A percentile compares a stretch with the other conserved stretches of the same genome.
Conservation (phyloP, 1,140 invertebrate species). For the Muscidifurax raptorellus region DNA sequence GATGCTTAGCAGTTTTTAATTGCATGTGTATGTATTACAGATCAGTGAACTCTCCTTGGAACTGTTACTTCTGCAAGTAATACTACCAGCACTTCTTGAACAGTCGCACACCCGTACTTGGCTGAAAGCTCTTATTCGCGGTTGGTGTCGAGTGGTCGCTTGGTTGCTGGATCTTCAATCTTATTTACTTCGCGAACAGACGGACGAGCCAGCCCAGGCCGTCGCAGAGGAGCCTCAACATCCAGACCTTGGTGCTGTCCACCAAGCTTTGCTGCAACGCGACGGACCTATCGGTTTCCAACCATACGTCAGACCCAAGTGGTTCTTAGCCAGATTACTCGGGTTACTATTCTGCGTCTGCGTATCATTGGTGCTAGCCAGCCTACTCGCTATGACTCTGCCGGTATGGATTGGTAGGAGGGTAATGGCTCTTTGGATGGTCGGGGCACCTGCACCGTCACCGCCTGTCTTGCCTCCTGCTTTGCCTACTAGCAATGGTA, state of each 20-base stretch:
- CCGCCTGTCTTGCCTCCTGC: conserved; percentile 65
- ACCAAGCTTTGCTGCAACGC: conserved; percentile 87
- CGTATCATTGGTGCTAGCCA: conserved; percentile 88
- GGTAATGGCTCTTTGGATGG: conserved; percentile 90
- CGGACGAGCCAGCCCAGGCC: conserved; percentile 72
- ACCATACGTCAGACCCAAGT: conserved; percentile 89
- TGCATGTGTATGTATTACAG: conserved; percentile 60
- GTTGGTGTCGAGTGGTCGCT: conserved; percentile 93
- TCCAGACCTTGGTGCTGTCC: conserved; percentile 85
- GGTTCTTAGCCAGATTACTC: conserved; percentile 87
- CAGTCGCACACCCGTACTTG: conserved; percentile 96
- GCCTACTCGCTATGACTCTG: conserved; percentile 89
- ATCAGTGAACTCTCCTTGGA: conserved; percentile 95
- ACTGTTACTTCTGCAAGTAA: conserved; percentile 94
- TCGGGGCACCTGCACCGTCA: conserved; percentile 76
- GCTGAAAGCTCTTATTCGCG: conserved; percentile 90
- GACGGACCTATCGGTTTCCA: conserved; percentile 89
- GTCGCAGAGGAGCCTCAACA: conserved; percentile 72
- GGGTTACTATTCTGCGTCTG: conserved; percentile 89
- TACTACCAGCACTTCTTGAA: conserved; percentile 95
- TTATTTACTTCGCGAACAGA: conserved; percentile 87
- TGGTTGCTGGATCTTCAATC: conserved; percentile 91
- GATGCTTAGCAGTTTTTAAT: neutral
- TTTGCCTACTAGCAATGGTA: conserved; percentile 63
- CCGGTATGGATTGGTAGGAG: conserved; percentile 93